Evolutionary conservation across 1,140 invertebrate genomes (phyloP).

Genomic region (Nasonia giraulti): DNA sequence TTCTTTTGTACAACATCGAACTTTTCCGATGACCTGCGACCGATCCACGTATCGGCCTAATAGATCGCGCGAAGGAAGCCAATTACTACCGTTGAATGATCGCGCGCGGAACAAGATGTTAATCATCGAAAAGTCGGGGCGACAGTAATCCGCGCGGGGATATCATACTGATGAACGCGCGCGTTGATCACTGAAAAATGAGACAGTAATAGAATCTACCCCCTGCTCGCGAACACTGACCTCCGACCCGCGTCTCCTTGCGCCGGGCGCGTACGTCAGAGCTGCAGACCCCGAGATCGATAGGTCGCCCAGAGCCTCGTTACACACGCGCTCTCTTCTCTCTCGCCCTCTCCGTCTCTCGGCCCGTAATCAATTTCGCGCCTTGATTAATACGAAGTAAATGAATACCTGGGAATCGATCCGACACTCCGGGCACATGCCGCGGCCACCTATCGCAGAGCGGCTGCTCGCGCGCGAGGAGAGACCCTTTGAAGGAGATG

Average conservation of each 20-base stretch:
- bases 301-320: constrained; percentile 19
- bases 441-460: neutral
- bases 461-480: neutral
- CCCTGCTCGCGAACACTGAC: neutral
- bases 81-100: constrained; percentile 34
- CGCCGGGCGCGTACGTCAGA: neutral
- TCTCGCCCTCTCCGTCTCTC: neutral
- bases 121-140: constrained; percentile 12
- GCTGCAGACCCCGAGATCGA: constrained; percentile 31
- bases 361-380: constrained; percentile 68
- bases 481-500: constrained; percentile 32
- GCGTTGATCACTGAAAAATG: constrained; percentile 32
- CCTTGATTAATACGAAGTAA: constrained; percentile 72
- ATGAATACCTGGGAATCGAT: constrained; percentile 69
- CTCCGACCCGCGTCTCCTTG: neutral
- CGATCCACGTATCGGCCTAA: too few relatives aligned
- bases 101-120: constrained; percentile 23
- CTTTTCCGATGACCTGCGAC: too few relatives aligned
- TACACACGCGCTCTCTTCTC: constrained; percentile 27
- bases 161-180: neutral
- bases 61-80: neutral
- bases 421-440: constrained; percentile 51
- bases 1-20: neutral
- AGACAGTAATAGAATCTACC: constrained; percentile 28
- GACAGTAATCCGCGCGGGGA: constrained; percentile 3